phyloP scores from a whole-genome alignment of 2,113 vertebrate species.

The Psilopsiagon aymara region DNA sequence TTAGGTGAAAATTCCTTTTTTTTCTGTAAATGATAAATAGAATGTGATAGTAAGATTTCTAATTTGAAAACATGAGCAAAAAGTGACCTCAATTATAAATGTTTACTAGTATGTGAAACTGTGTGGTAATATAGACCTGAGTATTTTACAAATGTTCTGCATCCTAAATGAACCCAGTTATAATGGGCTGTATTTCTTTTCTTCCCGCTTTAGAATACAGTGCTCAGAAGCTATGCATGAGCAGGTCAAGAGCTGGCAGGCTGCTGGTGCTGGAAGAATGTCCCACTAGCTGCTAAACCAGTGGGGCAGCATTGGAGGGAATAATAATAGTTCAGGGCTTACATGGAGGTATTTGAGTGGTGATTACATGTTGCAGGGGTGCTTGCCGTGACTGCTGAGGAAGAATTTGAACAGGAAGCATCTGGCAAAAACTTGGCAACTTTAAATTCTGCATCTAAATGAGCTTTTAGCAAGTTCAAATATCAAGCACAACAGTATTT shows the following conservation, averaged over 20 bases:
- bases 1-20: not conserved
- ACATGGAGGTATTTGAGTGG: not conserved
- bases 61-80: not conserved
- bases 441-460: not conserved
- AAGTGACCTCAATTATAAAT: not conserved
- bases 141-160: not conserved
- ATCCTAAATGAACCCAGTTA: not conserved
- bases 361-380: not conserved
- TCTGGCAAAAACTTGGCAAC: not conserved
- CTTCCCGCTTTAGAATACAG: not conserved
- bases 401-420: not conserved
- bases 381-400: not conserved
- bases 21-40: not conserved
- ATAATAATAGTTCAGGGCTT: slow-evolving; percentile 18
- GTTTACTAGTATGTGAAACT: not conserved
- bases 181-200: not conserved
- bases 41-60: not conserved
- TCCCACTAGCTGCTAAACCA: slow-evolving; percentile 54
- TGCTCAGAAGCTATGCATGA: not conserved
- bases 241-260: not conserved
- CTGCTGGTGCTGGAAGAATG: not conserved
- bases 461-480: not conserved
- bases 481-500: not conserved
- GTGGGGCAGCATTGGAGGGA: slow-evolving; percentile 33
- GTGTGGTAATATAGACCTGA: not conserved